Base-by-base conservation (phyloP, 1,140 invertebrate species). In the Bombus confusus region DNA sequence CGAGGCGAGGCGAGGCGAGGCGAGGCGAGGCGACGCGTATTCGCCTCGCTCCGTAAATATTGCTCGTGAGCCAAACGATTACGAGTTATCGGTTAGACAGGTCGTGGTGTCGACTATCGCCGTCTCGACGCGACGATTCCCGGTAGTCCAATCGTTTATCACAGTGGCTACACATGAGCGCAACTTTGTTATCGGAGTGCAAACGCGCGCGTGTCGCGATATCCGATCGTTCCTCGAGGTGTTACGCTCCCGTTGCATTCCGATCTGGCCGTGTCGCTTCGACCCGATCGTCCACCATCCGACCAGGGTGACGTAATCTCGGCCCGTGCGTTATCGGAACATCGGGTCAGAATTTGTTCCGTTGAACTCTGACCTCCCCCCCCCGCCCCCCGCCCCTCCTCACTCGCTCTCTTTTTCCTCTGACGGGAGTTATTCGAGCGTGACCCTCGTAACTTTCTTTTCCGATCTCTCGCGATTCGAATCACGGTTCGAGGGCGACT, bases 61-160 rank as follows among this genome's bases (percentile, higher is more conserved):
- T 79, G 85, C 57, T 80, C 73, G 74, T 66, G 79, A 43, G 80
- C 73, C 84, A 37, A 82, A 77, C 86, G 88, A 79, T 89, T 64
- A 68, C 86, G 72, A 64, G 64, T 89, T 90, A 90, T 90, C 89
- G 83, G 75, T 76, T 73, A 74, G 68, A 37, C 64, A 39, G 64
- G 43, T 15, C 57, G 57, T 22, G 31, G 86, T 86, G 88, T 90
- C 88, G 85, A 75, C 85, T 84, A 78, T 86, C 87, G 66, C 66
- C 80, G 76, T n/a, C 39, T 73, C 77, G 85, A 69, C 62, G 69
- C 88, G 69, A 69, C 83, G 81, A 87, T 90, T 90, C 89, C 72
- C 76, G 88, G 88, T 90, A 90, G 76, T 68, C 39, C 47, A 77
- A 87, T 77, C 82, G 76, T 79, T 87, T 90, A 90, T 90, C 89